A percentile compares a stretch with the other conserved stretches of the same genome.
phyloP scores from a whole-genome alignment of 1,140 invertebrate species.

The Trypoxylus dichotomus region DNA sequence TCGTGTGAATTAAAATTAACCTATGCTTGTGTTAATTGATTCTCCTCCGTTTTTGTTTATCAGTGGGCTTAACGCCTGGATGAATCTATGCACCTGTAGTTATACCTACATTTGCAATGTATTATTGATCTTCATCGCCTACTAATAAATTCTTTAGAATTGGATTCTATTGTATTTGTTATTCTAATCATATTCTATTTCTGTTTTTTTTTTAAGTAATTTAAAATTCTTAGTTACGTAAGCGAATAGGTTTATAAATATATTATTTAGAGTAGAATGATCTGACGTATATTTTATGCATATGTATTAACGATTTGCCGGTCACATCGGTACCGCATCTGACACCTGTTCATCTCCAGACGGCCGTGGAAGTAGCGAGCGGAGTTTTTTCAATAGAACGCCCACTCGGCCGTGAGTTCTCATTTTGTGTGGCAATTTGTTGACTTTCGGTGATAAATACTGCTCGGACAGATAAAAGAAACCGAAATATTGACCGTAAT shows the following conservation, averaged over 20 bases:
- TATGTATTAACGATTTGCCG: background rate
- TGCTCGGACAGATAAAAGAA: constrained; percentile 16
- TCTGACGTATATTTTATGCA: no score
- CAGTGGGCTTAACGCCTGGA: no score
- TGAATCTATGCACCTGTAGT: no score
- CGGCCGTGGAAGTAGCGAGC: background rate
- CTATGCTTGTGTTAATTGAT: no score
- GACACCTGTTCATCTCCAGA: constrained; percentile 7
- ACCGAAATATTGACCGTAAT: constrained; percentile 6
- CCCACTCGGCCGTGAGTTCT: background rate
- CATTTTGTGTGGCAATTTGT: constrained; percentile 19
- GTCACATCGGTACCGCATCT: background rate
- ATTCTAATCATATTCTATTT: background rate
- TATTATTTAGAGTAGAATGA: background rate
- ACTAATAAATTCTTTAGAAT: background rate
- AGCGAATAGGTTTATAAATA: background rate
- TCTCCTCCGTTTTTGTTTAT: no score
- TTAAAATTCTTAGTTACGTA: background rate
- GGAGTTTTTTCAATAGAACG: constrained; percentile 1
- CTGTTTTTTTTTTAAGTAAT: background rate
- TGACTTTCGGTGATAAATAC: constrained; percentile 19
- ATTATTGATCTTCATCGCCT: no score
- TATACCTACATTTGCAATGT: no score
- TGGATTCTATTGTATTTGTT: background rate
- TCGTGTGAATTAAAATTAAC: no score